These are phyloP conservation scores for Apodemia zela DNA, from an alignment of 2,888 invertebrate species.

Conservation along the genomic window DNA sequence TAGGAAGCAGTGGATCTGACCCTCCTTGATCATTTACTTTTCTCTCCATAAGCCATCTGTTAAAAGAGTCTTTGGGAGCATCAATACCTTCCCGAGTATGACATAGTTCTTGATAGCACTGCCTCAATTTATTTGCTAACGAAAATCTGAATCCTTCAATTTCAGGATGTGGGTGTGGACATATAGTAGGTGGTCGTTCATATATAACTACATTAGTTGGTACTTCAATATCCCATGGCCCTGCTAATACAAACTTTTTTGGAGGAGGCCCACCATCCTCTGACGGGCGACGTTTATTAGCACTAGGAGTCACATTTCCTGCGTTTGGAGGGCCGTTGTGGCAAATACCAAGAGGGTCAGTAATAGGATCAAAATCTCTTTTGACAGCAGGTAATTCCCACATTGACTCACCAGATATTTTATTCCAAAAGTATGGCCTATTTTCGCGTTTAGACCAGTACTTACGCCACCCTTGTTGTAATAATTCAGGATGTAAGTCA, in stretches of 20 bases:
- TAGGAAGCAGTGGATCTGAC: constrained; percentile 94
- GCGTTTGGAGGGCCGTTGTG: constrained; percentile 67
- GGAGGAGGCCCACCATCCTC: constrained; percentile 89
- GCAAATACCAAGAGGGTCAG: constrained; percentile 93
- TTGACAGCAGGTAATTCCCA: constrained; percentile 96
- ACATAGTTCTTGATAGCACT: constrained; percentile 96
- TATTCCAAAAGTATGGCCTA: constrained; percentile 98
- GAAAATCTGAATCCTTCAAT: constrained; percentile 92
- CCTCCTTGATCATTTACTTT: constrained; percentile 94
- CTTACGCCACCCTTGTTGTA: constrained; percentile 96
- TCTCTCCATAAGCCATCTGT: constrained; percentile 97
- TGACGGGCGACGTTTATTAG: constrained; percentile 87
- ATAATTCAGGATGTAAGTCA: constrained; percentile 70
- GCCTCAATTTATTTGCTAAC: constrained; percentile 90
- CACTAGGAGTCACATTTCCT: constrained; percentile 75
- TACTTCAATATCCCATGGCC: constrained; percentile 97
- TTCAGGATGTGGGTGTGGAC: constrained; percentile 96
- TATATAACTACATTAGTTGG: constrained; percentile 94
- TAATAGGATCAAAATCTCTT: constrained; percentile 93
- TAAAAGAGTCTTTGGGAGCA: constrained; percentile 97
- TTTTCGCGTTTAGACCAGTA: constrained; percentile 98
- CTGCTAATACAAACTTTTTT: constrained; percentile 92
- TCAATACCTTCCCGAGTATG: constrained; percentile 95
- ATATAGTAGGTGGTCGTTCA: constrained; percentile 91
- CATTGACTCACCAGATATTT: constrained; percentile 95